Evolutionary conservation across 2,113 vertebrate genomes (phyloP).

Genomic region (Uropsilus gracilis): DNA sequence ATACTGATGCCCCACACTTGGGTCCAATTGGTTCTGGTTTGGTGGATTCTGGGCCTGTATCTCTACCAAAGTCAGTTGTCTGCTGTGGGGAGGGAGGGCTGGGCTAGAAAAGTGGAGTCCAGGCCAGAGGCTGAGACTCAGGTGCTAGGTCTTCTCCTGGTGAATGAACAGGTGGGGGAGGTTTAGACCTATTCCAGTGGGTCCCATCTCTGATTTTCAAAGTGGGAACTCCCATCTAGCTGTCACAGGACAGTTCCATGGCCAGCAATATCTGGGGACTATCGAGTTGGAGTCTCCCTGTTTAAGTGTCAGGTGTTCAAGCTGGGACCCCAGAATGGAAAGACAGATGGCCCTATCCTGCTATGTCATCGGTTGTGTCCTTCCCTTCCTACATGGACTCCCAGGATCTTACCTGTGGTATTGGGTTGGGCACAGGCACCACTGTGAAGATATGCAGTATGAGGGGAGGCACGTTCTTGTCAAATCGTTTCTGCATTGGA

Average conservation of each 20-base stretch:
- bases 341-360: too few species aligned
- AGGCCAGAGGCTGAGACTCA: not conserved
- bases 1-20: too few species aligned
- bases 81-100: not conserved
- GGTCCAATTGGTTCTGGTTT: not conserved
- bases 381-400: too few species aligned
- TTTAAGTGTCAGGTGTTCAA: too few species aligned
- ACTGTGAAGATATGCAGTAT: not conserved
- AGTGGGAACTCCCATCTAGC: rapidly evolving
- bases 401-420: too few species aligned
- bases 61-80: not conserved
- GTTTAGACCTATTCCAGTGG: not conserved
- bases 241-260: too few species aligned
- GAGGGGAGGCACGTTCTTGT: not conserved
- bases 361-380: too few species aligned
- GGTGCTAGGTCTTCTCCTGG: not conserved
- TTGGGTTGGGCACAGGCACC: too few species aligned
- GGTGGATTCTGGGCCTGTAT: not conserved
- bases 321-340: too few species aligned
- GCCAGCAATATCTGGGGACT: too few species aligned
- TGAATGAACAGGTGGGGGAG: not conserved
- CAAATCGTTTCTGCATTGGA: not conserved
- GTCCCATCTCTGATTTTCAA: not conserved
- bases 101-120: not conserved
- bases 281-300: too few species aligned